A percentile compares a stretch with the other conserved stretches of the same genome.
Evolutionary conservation across 1,140 invertebrate species (phyloP).

Genomic region (Drosophila pallidifrons): DNA sequence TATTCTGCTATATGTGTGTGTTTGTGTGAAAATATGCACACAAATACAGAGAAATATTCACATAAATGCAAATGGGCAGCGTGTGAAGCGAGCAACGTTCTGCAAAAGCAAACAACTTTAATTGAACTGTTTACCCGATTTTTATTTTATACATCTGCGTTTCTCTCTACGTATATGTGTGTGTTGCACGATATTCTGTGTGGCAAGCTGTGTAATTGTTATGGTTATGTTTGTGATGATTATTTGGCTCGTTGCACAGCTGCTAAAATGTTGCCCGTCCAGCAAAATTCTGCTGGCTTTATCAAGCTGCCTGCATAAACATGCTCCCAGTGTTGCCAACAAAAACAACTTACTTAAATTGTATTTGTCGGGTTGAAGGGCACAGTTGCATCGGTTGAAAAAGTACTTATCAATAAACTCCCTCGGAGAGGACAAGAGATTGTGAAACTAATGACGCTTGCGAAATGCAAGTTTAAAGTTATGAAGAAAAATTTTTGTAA

Average conservation of each 20-base stretch:
- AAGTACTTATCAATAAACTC: conserved; percentile 10
- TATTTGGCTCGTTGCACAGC: conserved; percentile 83
- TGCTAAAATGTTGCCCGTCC: conserved; percentile 57
- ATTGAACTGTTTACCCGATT: conserved; percentile 84
- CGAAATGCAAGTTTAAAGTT: not conserved
- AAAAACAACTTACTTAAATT: conserved; percentile 12
- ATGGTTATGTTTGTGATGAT: conserved; percentile 83
- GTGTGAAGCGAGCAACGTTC: conserved; percentile 67
- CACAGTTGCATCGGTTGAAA: conserved; percentile 8
- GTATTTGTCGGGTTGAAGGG: not conserved
- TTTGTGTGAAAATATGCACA: conserved; percentile 47
- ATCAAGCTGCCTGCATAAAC: conserved; percentile 44
- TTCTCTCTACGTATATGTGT: not conserved
- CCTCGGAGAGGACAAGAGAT: not conserved
- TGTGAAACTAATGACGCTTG: conserved; percentile 2
- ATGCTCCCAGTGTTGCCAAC: conserved; percentile 14
- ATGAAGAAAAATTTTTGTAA: not conserved
- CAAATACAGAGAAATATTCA: conserved; percentile 51
- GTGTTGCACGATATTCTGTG: conserved; percentile 41
- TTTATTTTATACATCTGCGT: conserved; percentile 66
- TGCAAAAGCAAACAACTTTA: conserved; percentile 80
- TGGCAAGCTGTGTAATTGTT: conserved; percentile 75
- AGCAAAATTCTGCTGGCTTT: conserved; percentile 30
- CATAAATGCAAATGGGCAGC: conserved; percentile 78
- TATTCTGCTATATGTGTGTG: conserved; percentile 30